A percentile compares a stretch with the other conserved stretches of the same genome.
Evolutionary conservation across 2,113 vertebrate species (phyloP).

Genomic region (Grammomys surdaster): DNA sequence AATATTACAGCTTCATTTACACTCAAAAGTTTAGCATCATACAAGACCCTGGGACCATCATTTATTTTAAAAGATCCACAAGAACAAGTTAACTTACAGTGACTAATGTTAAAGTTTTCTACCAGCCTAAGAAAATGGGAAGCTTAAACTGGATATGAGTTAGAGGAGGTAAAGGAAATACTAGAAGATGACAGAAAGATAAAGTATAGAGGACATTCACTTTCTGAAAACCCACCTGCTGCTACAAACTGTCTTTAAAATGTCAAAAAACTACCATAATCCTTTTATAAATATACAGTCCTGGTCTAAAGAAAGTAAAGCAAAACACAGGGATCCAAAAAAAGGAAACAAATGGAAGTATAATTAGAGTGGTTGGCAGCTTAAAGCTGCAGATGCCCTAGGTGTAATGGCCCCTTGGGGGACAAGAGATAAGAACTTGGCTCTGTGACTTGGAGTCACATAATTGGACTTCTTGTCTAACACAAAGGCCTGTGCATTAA

Average conservation of each 20-base stretch:
- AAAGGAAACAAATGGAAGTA: not conserved
- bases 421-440: not conserved
- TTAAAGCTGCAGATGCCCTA: not conserved
- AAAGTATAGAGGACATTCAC: not conserved
- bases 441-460: not conserved
- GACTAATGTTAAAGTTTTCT: not conserved
- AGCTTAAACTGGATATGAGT: not conserved
- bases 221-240: not conserved
- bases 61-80: not conserved
- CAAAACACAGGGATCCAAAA: not conserved
- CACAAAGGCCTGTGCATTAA: not conserved
- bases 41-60: not conserved
- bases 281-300: constrained; percentile 12
- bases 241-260: not conserved
- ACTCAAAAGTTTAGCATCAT: not conserved
- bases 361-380: not conserved
- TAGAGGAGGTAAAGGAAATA: not conserved
- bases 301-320: constrained; percentile 10
- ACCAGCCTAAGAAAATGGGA: not conserved
- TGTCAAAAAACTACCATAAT: not conserved
- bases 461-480: not conserved
- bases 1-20: not conserved
- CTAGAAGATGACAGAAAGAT: not conserved
- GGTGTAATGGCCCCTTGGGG: not conserved
- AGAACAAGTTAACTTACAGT: not conserved